These are phyloP conservation scores for Brevipalpus yothersi DNA, from an alignment of 1,140 invertebrate genomes.

Conservation along the genomic window DNA sequence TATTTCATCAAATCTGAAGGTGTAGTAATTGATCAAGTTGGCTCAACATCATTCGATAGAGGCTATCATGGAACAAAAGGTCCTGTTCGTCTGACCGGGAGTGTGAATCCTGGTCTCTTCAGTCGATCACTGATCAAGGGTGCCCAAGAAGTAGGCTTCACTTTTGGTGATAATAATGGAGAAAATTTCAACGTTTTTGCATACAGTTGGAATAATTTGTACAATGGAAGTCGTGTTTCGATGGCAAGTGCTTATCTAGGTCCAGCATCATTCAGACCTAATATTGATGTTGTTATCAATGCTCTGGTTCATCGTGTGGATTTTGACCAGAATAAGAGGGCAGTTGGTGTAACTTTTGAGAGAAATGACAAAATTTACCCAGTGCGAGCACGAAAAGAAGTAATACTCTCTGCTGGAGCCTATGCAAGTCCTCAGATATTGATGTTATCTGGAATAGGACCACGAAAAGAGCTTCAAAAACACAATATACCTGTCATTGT, in stretches of 20 bases:
- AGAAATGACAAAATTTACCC: constrained; percentile 32
- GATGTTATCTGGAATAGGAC: constrained; percentile 72
- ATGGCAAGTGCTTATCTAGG: constrained; percentile 60
- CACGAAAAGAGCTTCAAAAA: constrained; percentile 15
- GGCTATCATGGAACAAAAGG: constrained; percentile 18
- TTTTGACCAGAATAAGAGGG: constrained; percentile 22
- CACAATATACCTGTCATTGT: constrained; percentile 17
- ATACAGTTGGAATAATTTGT: constrained; percentile 53
- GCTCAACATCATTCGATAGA: neutral
- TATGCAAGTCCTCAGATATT: constrained; percentile 70
- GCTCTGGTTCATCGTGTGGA: constrained; percentile 52
- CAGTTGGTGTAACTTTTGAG: constrained; percentile 13
- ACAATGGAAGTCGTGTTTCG: no score
- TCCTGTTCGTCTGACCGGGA: constrained; percentile 7
- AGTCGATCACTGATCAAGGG: constrained; percentile 28
- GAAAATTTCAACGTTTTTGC: constrained; percentile 29
- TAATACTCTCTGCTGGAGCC: constrained; percentile 58
- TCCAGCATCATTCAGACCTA: constrained; percentile 47
- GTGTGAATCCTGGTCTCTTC: neutral
- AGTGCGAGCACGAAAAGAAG: constrained; percentile 42
- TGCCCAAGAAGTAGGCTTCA: constrained; percentile 30
- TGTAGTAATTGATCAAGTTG: constrained; percentile 14
- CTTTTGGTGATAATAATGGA: constrained; percentile 20
- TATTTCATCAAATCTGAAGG: constrained; percentile 61
- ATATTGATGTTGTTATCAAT: constrained; percentile 58